Evolutionary conservation across 2,797 vertebrate genomes (phyloP).

Genomic region (Loris lydekkerianus): DNA sequence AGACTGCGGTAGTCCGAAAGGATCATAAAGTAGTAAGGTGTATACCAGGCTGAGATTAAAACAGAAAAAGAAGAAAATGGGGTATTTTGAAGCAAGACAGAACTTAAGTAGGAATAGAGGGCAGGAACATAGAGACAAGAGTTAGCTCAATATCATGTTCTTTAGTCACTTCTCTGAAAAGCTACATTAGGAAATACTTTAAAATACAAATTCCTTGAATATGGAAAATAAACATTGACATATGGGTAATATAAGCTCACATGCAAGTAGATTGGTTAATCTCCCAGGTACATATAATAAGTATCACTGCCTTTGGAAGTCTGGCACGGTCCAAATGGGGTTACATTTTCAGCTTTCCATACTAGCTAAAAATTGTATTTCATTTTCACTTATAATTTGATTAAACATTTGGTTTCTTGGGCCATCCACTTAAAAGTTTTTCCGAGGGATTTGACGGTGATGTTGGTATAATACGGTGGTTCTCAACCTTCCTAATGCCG

Average conservation of each 20-base stretch:
- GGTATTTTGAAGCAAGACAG: not conserved
- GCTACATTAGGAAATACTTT: not conserved
- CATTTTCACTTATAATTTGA: not conserved
- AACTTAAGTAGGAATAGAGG: not conserved
- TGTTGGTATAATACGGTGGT: not conserved
- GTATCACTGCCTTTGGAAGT: not conserved
- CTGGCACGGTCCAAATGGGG: not conserved
- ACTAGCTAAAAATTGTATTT: not conserved
- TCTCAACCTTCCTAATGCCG: too few species aligned
- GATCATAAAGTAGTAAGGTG: not conserved
- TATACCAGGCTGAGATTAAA: not conserved
- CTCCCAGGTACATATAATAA: fast-evolving
- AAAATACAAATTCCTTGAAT: not conserved
- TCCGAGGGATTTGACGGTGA: not conserved
- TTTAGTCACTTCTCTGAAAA: not conserved
- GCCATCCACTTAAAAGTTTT: not conserved
- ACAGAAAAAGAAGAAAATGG: not conserved
- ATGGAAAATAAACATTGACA: not conserved
- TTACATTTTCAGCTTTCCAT: not conserved
- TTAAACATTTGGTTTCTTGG: not conserved
- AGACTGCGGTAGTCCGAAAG: not conserved
- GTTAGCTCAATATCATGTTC: not conserved
- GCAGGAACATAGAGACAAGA: not conserved
- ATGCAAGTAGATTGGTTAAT: not conserved
- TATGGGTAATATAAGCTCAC: not conserved